phyloP scores from a whole-genome alignment of 2,113 vertebrate genomes.

The Lophochroa leadbeateri region DNA sequence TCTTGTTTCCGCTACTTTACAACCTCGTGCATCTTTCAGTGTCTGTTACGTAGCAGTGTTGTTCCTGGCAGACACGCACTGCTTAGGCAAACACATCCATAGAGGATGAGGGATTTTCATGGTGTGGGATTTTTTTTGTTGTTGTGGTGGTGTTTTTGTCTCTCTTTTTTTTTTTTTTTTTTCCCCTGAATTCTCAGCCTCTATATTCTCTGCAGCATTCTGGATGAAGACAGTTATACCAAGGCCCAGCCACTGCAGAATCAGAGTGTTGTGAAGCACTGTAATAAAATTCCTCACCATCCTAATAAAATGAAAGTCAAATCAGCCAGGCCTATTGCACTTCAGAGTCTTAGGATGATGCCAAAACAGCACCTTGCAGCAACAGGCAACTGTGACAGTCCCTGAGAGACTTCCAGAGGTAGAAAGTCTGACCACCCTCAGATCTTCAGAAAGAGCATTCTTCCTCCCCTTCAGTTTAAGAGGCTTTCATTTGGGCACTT shows the following conservation, averaged over 20 bases:
- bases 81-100: not conserved
- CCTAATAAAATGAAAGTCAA: constrained; percentile 62
- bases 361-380: not conserved
- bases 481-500: not conserved
- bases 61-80: not conserved
- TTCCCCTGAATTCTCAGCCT: constrained; percentile 64
- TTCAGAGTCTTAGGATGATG: not conserved
- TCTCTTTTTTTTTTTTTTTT: not conserved
- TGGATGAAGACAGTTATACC: constrained; percentile 69
- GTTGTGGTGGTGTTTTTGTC: not conserved
- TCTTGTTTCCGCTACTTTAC: not conserved
- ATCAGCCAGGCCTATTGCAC: not conserved
- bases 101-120: not conserved
- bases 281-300: constrained; percentile 35
- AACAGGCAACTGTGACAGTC: not conserved
- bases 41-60: not conserved
- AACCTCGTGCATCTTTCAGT: not conserved
- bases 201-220: constrained; percentile 49
- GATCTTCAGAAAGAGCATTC: not conserved
- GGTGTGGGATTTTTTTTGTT: not conserved
- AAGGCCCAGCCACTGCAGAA: constrained; percentile 88
- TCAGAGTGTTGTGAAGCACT: constrained; percentile 64
- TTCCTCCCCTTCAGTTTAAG: not conserved
- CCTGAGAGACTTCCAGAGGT: not conserved
- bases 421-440: not conserved